phyloP scores from a whole-genome alignment of 2,888 invertebrate species.

The Acrobasis consociella region DNA sequence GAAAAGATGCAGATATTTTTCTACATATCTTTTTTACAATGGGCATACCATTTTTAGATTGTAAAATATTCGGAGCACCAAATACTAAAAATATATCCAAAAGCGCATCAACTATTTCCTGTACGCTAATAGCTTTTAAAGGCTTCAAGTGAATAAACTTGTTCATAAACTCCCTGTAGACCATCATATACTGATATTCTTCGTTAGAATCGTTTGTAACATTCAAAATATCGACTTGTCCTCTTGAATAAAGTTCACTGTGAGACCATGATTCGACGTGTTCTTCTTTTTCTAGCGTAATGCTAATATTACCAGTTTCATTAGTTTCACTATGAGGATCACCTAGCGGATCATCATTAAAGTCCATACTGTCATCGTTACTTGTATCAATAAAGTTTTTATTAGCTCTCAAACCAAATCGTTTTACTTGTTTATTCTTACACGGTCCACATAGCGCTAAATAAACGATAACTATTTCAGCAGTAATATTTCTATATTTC shows the following conservation, averaged over 20 bases:
- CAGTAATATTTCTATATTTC: constrained; percentile 55
- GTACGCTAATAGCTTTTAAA: constrained; percentile 46
- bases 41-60: constrained; percentile 54
- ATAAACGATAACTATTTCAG: constrained; percentile 51
- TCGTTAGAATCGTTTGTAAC: constrained; percentile 48
- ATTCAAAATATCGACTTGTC: constrained; percentile 55
- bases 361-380: neutral
- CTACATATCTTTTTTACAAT: constrained; percentile 53
- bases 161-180: constrained; percentile 52
- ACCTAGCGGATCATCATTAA: neutral
- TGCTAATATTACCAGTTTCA: constrained; percentile 5
- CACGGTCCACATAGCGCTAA: constrained; percentile 51
- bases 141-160: constrained; percentile 56
- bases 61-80: constrained; percentile 60
- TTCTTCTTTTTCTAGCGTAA: constrained; percentile 14
- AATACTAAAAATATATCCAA: constrained; percentile 57
- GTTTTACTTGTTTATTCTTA: constrained; percentile 41
- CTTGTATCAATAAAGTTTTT: neutral
- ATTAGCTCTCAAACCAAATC: constrained; percentile 1
- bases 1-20: constrained; percentile 42
- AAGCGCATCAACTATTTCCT: constrained; percentile 49
- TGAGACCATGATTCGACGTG: constrained; percentile 25
- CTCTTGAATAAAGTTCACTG: constrained; percentile 53
- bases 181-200: constrained; percentile 54
- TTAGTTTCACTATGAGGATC: neutral